A percentile compares a stretch with the other conserved stretches of the same genome.
These are phyloP conservation scores for Rhingia campestris DNA, from an alignment of 2,888 invertebrate genomes.

Conservation along the genomic window DNA sequence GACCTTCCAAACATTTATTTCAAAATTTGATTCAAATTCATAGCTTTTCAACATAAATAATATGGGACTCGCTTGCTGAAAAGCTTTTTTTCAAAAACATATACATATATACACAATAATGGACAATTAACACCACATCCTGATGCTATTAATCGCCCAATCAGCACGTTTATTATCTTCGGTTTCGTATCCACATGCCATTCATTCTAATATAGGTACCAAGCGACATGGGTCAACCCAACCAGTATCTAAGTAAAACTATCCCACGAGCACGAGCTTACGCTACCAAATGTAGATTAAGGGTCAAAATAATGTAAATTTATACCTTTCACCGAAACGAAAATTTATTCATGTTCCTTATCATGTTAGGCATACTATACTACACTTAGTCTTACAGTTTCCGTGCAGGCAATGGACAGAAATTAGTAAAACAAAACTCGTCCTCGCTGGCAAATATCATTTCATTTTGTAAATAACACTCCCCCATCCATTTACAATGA, in stretches of 20 bases:
- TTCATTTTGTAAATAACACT: constrained; percentile 54
- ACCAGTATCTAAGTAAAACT: background rate
- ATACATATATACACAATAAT: no score
- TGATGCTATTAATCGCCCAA: no score
- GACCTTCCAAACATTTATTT: no score
- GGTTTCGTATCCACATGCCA: constrained; percentile 2
- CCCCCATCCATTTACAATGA: constrained; percentile 5
- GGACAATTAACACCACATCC: no score
- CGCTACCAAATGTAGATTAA: constrained; percentile 50
- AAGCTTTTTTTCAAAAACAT: no score
- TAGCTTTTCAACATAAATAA: no score
- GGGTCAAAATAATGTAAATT: constrained; percentile 57
- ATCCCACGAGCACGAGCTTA: constrained; percentile 22
- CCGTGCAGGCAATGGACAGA: constrained; percentile 47
- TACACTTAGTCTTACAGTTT: background rate
- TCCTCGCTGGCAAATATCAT: constrained; percentile 52
- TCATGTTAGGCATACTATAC: constrained; percentile 24
- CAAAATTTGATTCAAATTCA: no score
- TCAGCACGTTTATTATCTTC: no score
- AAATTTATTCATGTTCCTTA: constrained; percentile 48
- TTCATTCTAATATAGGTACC: constrained; percentile 21
- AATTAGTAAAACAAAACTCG: constrained; percentile 57
- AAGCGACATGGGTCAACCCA: background rate
- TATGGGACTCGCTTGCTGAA: no score
- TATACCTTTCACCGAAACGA: constrained; percentile 54